Evolutionary conservation across 64 coral and sea anemone species (phyloP).

Genomic region (Pachyseris speciosa): DNA sequence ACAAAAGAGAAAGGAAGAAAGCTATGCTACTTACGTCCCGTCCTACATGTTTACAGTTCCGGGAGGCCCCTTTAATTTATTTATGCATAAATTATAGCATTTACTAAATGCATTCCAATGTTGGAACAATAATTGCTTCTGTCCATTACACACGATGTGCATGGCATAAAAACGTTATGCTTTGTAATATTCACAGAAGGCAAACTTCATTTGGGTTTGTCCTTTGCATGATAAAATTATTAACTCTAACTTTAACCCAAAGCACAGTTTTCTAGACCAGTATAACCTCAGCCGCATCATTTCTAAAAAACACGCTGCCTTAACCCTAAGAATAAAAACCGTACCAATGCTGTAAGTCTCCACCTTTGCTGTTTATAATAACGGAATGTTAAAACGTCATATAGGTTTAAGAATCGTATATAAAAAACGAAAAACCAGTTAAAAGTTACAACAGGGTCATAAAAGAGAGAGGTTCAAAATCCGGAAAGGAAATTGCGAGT

Average conservation of each 20-base stretch:
- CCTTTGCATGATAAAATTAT: conserved; percentile 14
- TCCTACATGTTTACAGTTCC: background rate
- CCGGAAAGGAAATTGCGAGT: background rate
- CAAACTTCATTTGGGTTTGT: background rate
- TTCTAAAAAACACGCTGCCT: background rate
- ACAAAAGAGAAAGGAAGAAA: background rate
- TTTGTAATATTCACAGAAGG: conserved; percentile 23
- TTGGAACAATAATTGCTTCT: conserved; percentile 62
- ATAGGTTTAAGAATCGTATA: background rate
- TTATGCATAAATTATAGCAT: conserved; percentile 88
- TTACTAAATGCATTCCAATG: conserved; percentile 67
- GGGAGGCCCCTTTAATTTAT: conserved; percentile 8
- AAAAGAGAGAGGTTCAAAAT: background rate
- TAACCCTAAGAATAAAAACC: background rate
- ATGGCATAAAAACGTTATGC: background rate
- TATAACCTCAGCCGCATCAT: background rate
- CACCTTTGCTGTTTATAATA: background rate
- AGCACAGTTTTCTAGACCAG: conserved; percentile 3
- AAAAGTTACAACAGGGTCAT: background rate
- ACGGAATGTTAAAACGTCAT: background rate
- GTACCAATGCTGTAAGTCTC: background rate
- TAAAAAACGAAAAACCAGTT: background rate
- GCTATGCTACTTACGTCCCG: background rate
- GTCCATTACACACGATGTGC: conserved; percentile 1
- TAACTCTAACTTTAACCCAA: conserved; percentile 5